Percentiles rank a stretch among this genome's conserved stretches.
phyloP scores from a whole-genome alignment of 2,113 vertebrate species.

The Microtus pennsylvanicus region DNA sequence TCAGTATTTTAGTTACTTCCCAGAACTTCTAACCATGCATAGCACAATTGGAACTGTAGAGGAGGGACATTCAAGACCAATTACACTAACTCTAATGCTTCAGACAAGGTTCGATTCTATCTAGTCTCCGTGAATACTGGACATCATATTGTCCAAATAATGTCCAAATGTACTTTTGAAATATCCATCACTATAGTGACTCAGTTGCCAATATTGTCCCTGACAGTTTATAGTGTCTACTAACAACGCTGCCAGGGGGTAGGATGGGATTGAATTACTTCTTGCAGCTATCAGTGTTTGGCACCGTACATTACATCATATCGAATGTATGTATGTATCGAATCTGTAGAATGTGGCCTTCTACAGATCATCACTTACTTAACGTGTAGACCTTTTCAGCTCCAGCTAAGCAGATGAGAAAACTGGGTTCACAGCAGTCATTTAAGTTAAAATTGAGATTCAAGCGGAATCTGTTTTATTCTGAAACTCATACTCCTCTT shows the following conservation, averaged over 20 bases:
- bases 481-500: background rate
- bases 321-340: too few species aligned
- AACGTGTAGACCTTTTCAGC: background rate
- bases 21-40: background rate
- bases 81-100: background rate
- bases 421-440: background rate
- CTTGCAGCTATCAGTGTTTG: background rate
- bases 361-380: background rate
- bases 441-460: background rate
- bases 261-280: background rate
- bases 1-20: background rate
- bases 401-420: background rate
- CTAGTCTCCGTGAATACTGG: background rate
- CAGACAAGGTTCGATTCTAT: background rate
- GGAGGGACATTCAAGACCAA: conserved; percentile 6
- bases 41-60: background rate
- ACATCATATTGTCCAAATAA: background rate
- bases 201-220: background rate
- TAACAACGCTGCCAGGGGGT: background rate
- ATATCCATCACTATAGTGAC: background rate
- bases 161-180: background rate
- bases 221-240: background rate
- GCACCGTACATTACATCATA: background rate
- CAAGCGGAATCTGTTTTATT: background rate
- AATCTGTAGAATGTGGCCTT: background rate